Evolutionary conservation across 2,888 invertebrate genomes (phyloP).

Genomic region (Dryocosmus kuriphilus): DNA sequence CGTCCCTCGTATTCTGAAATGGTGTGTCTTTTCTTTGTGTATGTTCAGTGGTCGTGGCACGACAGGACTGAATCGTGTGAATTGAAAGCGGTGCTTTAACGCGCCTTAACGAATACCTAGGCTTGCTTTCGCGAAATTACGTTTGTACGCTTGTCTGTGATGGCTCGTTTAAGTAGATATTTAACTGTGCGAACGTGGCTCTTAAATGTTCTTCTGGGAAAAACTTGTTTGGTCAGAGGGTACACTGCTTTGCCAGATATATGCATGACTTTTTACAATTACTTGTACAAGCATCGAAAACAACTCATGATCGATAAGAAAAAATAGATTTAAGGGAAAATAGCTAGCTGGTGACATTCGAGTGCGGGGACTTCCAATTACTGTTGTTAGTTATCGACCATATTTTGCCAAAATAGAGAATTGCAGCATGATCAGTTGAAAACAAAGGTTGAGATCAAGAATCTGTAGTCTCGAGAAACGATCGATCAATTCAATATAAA

Average conservation of each 20-base stretch:
- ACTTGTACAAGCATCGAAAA: background rate
- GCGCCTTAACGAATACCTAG: conserved; percentile 41
- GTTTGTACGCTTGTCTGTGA: conserved; percentile 22
- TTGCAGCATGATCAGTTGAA: too few species aligned
- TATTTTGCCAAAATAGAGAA: too few species aligned
- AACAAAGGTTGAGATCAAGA: too few species aligned
- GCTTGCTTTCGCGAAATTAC: conserved; percentile 36
- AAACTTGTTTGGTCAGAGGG: conserved; percentile 12
- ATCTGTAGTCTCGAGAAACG: too few species aligned
- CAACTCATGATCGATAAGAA: conserved; percentile 3
- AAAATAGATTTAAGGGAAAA: too few species aligned
- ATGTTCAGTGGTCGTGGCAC: background rate
- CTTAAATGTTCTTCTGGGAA: conserved; percentile 18
- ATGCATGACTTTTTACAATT: conserved; percentile 34
- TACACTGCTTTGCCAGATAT: conserved; percentile 4
- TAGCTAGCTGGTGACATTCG: too few species aligned
- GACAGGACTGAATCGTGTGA: conserved; percentile 42
- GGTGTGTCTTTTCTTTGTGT: background rate
- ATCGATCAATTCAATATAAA: too few species aligned
- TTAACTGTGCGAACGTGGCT: conserved; percentile 25
- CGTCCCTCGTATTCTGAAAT: conserved; percentile 45
- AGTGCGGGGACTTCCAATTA: too few species aligned
- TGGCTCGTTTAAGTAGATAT: conserved; percentile 39
- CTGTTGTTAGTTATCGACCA: too few species aligned
- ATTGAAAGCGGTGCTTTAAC: conserved; percentile 42